A percentile compares a stretch with the other conserved stretches of the same genome.
Conservation (phyloP, 2,797 vertebrate genomes). For the Sebastes cheni region DNA sequence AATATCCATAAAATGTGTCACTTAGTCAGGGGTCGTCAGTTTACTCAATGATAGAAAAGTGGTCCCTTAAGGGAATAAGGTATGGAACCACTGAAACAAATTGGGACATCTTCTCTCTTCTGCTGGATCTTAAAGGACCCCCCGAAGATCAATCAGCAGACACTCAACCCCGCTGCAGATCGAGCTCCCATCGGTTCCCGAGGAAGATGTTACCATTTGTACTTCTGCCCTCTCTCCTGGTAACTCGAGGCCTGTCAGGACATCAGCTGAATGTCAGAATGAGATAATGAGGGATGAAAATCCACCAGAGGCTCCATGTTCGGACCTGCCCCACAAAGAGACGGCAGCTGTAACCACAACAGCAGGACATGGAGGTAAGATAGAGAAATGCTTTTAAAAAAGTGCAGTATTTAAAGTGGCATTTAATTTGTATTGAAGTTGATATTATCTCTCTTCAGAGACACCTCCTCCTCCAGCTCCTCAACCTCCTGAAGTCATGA, state of each 20-base stretch:
- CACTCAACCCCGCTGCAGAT: constrained; percentile 65
- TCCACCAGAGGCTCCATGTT: constrained; percentile 8
- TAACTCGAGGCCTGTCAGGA: constrained; percentile 79
- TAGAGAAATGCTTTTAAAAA: background rate
- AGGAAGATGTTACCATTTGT: constrained; percentile 68
- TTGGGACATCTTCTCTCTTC: background rate
- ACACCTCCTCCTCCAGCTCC: constrained; percentile 24
- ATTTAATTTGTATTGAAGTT: background rate
- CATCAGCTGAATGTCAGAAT: constrained; percentile 64
- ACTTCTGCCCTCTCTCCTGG: constrained; percentile 40
- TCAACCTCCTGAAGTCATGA: constrained; percentile 26
- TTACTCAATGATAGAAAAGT: too few relatives aligned
- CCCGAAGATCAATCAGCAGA: constrained; percentile 58
- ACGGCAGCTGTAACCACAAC: constrained; percentile 7
- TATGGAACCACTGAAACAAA: background rate
- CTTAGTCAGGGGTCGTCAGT: too few relatives aligned
- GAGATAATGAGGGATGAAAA: constrained; percentile 68
- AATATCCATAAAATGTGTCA: too few relatives aligned
- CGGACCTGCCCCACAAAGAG: constrained; percentile 4
- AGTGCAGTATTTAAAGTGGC: background rate
- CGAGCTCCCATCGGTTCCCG: constrained; percentile 75
- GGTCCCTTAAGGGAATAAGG: accelerated
- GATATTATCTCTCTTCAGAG: constrained; percentile 21
- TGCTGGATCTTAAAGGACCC: constrained; percentile 50
- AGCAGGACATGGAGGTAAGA: constrained; percentile 59